Evolutionary conservation across 2,797 vertebrate genomes (phyloP), one percentile per base, ranked within the genome.

Genomic region (Semaprochilodus insignis): DNA sequence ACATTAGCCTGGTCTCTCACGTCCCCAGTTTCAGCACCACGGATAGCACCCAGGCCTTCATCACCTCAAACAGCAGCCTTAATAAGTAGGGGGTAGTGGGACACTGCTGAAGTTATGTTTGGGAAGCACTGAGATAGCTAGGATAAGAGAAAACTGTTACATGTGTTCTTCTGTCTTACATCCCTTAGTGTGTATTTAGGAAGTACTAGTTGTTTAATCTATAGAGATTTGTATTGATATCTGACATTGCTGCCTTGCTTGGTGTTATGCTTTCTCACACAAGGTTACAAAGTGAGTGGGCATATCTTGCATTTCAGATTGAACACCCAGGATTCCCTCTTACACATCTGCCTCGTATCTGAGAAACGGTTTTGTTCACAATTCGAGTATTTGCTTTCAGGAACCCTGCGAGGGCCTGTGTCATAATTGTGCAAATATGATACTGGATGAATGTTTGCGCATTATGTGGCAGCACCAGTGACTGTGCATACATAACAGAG

Each of bases 341-440:
- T 52, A 66, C 36, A 73, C 51, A 59, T 51, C 5, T 74, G 36
- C 16, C 31, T 19, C 17, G 16, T 74, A 65, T 81, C 52, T 60
- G 52, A 71, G 27, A 44, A 69, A 48, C 34, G 51, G 25, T 81
- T 83, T 78, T 74, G 70, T 74, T 71, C 60, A 25, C 81, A 75
- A 83, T 81, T 83, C 60, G 31, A 79, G 44, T 73, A 78, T 83
- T 80, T 44, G 76, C 66, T 76, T 40, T 80, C 25, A 77, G 77
- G 17, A 82, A 51, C 80, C 77, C 69, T 69, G 40, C 14, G 34
- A 74, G 31, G 15, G 27, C 71, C 40, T 7, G 75, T 86, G 84
- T 80, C 70, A 81, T 82, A 82, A 85, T 77, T 75, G 85, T 86
- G 87, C 78, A 88, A 85, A 86, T 85, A 81, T 84, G 59, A 85